phyloP scores from a whole-genome alignment of 35 echinoderm and acorn worm genomes.

The Hemicentrotus pulcherrimus region DNA sequence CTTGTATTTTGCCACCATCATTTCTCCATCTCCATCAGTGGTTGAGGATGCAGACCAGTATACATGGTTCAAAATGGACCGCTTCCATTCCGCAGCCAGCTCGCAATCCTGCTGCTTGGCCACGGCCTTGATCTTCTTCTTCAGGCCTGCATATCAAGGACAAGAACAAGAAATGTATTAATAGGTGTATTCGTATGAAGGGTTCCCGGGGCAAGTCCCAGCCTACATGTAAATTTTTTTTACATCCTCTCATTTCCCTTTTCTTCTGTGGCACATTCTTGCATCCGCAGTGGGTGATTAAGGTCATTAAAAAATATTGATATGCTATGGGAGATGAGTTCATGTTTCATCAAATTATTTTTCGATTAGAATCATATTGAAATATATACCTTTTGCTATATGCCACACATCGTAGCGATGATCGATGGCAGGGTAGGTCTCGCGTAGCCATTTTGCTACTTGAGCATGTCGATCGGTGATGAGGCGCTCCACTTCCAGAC shows the following conservation, averaged over 20 bases:
- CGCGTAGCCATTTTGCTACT: constrained; percentile 7
- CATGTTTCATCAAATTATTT: too few relatives aligned
- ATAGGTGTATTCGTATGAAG: too few relatives aligned
- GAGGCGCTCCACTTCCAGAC: neutral
- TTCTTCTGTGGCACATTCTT: too few relatives aligned
- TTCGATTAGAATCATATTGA: too few relatives aligned
- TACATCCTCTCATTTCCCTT: too few relatives aligned
- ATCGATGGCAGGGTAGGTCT: neutral
- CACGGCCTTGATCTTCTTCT: constrained; percentile 56
- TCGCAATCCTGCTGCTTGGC: constrained; percentile 51
- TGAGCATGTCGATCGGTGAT: neutral
- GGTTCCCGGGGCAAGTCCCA: too few relatives aligned
- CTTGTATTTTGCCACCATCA: constrained; percentile 41
- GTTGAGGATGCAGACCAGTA: constrained; percentile 47
- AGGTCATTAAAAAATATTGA: too few relatives aligned
- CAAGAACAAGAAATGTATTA: too few relatives aligned
- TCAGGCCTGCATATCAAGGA: neutral
- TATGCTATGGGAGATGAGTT: too few relatives aligned
- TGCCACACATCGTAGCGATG: constrained; percentile 36
- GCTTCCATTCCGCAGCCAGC: constrained; percentile 51
- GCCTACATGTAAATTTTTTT: too few relatives aligned
- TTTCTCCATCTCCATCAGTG: constrained; percentile 49
- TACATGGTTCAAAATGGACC: constrained; percentile 46
- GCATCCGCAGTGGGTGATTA: too few relatives aligned
- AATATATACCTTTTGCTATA: constrained; percentile 16